phyloP scores from a whole-genome alignment of 2,797 vertebrate species.

The Artibeus lituratus region DNA sequence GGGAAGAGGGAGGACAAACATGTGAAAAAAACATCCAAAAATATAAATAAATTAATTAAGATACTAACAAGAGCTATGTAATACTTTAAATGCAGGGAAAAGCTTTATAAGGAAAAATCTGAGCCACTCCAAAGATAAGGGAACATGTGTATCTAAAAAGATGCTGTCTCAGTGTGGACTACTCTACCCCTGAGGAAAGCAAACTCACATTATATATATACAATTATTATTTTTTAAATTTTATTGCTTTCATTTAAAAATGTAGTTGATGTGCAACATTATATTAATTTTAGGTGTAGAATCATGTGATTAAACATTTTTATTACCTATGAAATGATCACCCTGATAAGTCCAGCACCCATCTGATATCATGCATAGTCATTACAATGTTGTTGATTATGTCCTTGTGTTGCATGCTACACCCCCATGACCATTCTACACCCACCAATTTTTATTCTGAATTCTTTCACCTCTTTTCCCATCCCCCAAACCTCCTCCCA shows the following conservation, averaged over 20 bases:
- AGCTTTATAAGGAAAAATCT: not conserved
- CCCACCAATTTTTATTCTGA: not conserved
- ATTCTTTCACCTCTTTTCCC: not conserved
- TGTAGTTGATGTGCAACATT: not conserved
- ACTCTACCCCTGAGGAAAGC: not conserved
- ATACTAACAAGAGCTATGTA: not conserved
- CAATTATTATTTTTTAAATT: not conserved
- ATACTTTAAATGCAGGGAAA: not conserved
- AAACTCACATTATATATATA: not conserved
- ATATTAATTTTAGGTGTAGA: not conserved
- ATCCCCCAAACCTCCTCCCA: not conserved
- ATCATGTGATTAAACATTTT: not conserved
- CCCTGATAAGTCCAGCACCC: not conserved
- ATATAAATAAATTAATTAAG: not conserved
- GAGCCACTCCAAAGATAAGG: not conserved
- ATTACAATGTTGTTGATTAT: not conserved
- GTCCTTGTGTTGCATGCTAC: not conserved
- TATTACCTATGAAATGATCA: not conserved
- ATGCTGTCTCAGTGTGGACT: not conserved
- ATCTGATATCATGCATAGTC: not conserved
- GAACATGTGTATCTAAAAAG: not conserved
- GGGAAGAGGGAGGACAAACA: not conserved
- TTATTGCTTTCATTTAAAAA: not conserved
- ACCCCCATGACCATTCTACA: not conserved
- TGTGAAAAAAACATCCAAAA: not conserved